These are phyloP conservation scores for Oscheius onirici DNA, from an alignment of 2,888 invertebrate genomes.

Conservation along the genomic window DNA sequence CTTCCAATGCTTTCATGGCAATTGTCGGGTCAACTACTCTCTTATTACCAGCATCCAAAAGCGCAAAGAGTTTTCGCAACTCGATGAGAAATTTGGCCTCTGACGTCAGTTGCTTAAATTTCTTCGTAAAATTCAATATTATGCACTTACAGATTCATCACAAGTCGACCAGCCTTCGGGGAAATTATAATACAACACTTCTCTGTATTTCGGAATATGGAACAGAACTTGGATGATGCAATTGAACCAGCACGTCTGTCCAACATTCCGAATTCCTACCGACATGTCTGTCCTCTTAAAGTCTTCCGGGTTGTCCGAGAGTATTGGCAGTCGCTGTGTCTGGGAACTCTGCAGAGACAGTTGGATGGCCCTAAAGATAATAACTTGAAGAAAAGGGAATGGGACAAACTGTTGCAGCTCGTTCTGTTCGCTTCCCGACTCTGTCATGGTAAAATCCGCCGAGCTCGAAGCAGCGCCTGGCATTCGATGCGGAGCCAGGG, in stretches of 20 bases:
- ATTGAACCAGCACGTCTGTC: slow-evolving; percentile 54
- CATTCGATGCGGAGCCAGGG: background rate
- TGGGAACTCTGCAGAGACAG: slow-evolving; percentile 13
- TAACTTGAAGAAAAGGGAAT: no score
- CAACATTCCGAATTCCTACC: slow-evolving; percentile 44
- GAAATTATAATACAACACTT: slow-evolving; percentile 3
- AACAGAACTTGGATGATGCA: slow-evolving; percentile 41
- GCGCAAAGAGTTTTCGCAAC: slow-evolving; percentile 35
- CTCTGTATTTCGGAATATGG: slow-evolving; percentile 28
- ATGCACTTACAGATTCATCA: background rate
- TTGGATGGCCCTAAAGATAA: slow-evolving; percentile 31
- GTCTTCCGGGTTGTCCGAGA: slow-evolving; percentile 31
- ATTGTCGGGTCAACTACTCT: slow-evolving; percentile 28
- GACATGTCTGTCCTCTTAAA: slow-evolving; percentile 5
- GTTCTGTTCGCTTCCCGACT: slow-evolving; percentile 12
- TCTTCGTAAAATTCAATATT: background rate
- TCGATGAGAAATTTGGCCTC: slow-evolving; percentile 29
- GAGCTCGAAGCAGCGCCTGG: no score
- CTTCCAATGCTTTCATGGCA: background rate
- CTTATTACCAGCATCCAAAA: slow-evolving; percentile 35
- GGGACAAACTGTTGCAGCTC: slow-evolving; percentile 22
- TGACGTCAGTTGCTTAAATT: background rate
- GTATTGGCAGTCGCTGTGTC: background rate
- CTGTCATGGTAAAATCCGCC: background rate
- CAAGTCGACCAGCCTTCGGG: slow-evolving; percentile 5